Evolutionary conservation across 2,113 vertebrate genomes (phyloP).

Genomic region (Sander lucioperca): DNA sequence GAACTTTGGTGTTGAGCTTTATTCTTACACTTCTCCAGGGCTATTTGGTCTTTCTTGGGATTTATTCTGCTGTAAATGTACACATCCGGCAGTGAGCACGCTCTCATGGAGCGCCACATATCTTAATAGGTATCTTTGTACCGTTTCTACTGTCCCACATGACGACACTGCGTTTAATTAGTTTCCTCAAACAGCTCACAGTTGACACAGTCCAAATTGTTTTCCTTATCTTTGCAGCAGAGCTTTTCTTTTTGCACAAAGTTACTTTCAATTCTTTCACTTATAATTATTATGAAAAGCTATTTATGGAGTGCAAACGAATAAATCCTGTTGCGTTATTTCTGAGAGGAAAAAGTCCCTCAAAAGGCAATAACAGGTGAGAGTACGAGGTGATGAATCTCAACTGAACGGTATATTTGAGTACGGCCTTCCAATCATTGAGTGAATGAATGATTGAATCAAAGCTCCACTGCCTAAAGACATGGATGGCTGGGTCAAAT

Average conservation of each 20-base stretch:
- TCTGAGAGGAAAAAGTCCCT: not conserved
- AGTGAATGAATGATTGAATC: constrained; percentile 31
- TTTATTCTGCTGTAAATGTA: constrained; percentile 21
- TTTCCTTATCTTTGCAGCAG: constrained; percentile 54
- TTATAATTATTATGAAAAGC: constrained; percentile 36
- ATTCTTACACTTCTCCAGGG: not conserved
- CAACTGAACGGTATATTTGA: constrained; percentile 13
- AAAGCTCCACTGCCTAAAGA: constrained; percentile 29
- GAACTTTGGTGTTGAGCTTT: not conserved
- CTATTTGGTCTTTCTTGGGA: not conserved
- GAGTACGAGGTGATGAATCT: not conserved
- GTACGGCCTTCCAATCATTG: not conserved
- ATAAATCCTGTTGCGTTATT: constrained; percentile 40
- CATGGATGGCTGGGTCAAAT: constrained; percentile 13
- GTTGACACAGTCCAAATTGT: constrained; percentile 58
- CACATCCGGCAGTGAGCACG: not conserved
- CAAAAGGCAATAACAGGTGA: constrained; percentile 13
- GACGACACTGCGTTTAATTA: constrained; percentile 59
- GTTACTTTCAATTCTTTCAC: constrained; percentile 18
- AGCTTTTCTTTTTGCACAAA: constrained; percentile 45
- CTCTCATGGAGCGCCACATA: not conserved
- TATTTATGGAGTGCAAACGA: not conserved
- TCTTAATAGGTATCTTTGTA: constrained; percentile 56
- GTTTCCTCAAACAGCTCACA: constrained; percentile 58
- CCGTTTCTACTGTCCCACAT: constrained; percentile 41